Conservation (phyloP, 1,140 invertebrate genomes). For the Apis dorsata region DNA sequence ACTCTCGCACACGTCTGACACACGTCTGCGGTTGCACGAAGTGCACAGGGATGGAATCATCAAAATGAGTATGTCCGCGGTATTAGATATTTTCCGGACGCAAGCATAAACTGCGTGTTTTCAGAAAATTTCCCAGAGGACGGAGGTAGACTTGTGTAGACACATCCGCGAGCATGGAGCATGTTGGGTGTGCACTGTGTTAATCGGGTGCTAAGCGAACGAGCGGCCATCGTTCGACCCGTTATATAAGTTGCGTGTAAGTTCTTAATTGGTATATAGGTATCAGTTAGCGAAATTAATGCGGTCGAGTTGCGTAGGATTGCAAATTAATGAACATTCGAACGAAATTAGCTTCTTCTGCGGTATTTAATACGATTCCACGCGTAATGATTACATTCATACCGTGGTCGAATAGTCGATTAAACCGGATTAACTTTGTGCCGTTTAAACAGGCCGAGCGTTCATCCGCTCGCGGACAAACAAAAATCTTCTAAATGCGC, state of each 20-base stretch:
- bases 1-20: neutral
- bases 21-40: too few relatives aligned
- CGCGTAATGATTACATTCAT: neutral
- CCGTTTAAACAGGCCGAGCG: neutral
- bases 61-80: conserved; percentile 4
- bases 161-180: neutral
- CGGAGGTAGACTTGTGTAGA: too few relatives aligned
- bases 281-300: conserved; percentile 32
- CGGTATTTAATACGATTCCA: too few relatives aligned
- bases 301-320: neutral
- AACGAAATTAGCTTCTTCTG: conserved; percentile 3
- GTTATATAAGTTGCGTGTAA: conserved; percentile 10
- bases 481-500: neutral
- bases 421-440: neutral
- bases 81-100: conserved; percentile 28
- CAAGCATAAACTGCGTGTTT: conserved; percentile 24
- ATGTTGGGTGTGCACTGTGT: neutral
- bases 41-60: conserved; percentile 1
- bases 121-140: conserved; percentile 41
- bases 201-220: conserved; percentile 26
- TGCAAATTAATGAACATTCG: conserved; percentile 22
- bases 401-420: neutral
- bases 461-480: neutral
- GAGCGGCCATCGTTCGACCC: neutral
- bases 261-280: conserved; percentile 25